These are phyloP conservation scores for Octodon degus DNA, from an alignment of 2,113 vertebrate species.

Conservation along the genomic window DNA sequence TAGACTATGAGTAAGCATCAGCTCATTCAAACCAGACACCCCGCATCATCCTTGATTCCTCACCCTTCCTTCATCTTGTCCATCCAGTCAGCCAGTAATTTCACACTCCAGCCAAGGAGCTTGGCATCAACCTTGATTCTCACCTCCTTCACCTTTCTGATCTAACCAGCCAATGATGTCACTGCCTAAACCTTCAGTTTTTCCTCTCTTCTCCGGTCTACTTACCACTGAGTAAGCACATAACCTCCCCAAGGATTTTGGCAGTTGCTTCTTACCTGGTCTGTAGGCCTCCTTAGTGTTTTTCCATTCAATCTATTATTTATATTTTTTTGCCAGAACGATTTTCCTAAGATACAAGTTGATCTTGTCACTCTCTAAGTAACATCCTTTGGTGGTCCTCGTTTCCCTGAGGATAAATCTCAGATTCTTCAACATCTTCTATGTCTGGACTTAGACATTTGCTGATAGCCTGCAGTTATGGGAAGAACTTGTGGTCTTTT, in stretches of 20 bases:
- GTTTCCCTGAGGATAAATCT: constrained; percentile 38
- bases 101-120: not conserved
- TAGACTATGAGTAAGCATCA: not conserved
- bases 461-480: not conserved
- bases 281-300: not conserved
- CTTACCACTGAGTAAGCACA: not conserved
- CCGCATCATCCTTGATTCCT: not conserved
- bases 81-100: not conserved
- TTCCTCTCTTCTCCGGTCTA: not conserved
- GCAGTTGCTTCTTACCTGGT: not conserved
- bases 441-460: not conserved
- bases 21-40: not conserved
- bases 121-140: not conserved
- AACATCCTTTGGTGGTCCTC: not conserved
- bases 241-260: not conserved
- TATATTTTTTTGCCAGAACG: constrained; percentile 38
- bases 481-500: constrained; percentile 19
- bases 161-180: not conserved
- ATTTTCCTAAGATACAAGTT: constrained; percentile 14
- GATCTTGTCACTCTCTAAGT: not conserved
- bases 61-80: not conserved
- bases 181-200: not conserved
- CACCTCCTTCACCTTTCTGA: not conserved
- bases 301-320: constrained; percentile 14
- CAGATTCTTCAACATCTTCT: constrained; percentile 10